Conservation (phyloP, 2,797 vertebrate genomes). For the Tachyglossus aculeatus region DNA sequence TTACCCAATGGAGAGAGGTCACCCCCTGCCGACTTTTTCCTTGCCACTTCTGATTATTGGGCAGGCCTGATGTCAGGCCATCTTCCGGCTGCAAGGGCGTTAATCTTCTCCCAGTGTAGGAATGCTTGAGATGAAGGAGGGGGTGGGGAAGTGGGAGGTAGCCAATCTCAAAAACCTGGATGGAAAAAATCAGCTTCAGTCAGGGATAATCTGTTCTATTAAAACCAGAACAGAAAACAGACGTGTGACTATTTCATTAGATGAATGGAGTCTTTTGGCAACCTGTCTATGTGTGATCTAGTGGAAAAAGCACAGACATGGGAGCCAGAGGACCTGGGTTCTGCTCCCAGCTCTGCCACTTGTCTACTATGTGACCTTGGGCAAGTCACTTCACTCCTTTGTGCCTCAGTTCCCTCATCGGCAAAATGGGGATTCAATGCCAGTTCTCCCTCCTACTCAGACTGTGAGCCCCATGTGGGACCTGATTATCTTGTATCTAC, state of each 20-base stretch:
- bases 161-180: constrained; percentile 62
- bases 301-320: constrained; percentile 56
- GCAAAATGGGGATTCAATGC: too few species aligned
- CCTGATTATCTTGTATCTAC: too few species aligned
- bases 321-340: too few species aligned
- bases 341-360: too few species aligned
- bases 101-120: constrained; percentile 44
- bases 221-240: constrained; percentile 52
- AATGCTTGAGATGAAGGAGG: constrained; percentile 62
- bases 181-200: constrained; percentile 49
- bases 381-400: too few species aligned
- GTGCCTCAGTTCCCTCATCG: too few species aligned
- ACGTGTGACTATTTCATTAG: constrained; percentile 69
- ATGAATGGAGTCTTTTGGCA: constrained; percentile 46
- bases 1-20: constrained; percentile 49
- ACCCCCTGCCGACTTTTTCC: constrained; percentile 44
- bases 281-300: constrained; percentile 48
- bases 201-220: constrained; percentile 28
- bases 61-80: constrained; percentile 58
- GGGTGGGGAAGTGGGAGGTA: constrained; percentile 58
- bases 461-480: too few species aligned
- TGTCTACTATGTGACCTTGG: too few species aligned
- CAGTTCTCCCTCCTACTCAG: too few species aligned
- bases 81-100: constrained; percentile 69
- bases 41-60: constrained; percentile 60